Conservation (phyloP, 2,888 invertebrate species). For the Luperina testacea region DNA sequence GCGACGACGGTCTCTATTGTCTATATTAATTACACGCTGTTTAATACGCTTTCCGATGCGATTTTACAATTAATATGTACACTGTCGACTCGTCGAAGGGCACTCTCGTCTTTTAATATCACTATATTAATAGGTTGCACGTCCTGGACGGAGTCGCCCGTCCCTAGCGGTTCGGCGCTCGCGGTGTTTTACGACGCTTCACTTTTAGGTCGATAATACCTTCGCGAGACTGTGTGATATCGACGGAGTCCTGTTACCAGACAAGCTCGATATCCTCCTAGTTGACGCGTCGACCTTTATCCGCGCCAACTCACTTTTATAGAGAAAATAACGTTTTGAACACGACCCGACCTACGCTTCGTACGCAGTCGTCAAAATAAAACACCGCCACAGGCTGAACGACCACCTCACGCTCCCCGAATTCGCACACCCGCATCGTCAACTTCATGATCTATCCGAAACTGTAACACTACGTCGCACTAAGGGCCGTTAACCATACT, state of each 20-base stretch:
- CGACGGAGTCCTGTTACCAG: slow-evolving; percentile 19
- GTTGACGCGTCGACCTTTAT: slow-evolving; percentile 39
- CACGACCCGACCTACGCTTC: slow-evolving; percentile 41
- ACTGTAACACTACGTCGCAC: neutral
- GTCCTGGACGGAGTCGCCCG: too few species aligned
- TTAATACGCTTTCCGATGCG: neutral
- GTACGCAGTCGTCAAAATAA: slow-evolving; percentile 33
- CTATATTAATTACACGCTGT: too few species aligned
- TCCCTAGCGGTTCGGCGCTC: too few species aligned
- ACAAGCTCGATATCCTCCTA: slow-evolving; percentile 43
- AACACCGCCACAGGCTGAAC: slow-evolving; percentile 14
- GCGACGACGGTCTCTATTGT: too few species aligned
- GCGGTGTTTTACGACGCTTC: neutral
- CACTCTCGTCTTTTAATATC: too few species aligned
- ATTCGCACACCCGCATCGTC: slow-evolving; percentile 1
- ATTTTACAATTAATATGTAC: neutral
- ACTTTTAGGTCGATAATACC: slow-evolving; percentile 41
- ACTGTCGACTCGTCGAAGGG: too few species aligned
- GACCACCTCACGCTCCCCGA: neutral
- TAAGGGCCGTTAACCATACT: too few species aligned
- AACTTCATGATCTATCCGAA: slow-evolving; percentile 21
- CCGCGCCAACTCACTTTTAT: slow-evolving; percentile 29
- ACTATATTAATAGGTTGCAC: too few species aligned
- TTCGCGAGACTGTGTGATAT: slow-evolving; percentile 37
- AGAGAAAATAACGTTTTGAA: slow-evolving; percentile 55